Evolutionary conservation across 1,140 invertebrate species (phyloP), one percentile per base, ranked within the genome.

Genomic region (Diabrotica undecimpunctata): DNA sequence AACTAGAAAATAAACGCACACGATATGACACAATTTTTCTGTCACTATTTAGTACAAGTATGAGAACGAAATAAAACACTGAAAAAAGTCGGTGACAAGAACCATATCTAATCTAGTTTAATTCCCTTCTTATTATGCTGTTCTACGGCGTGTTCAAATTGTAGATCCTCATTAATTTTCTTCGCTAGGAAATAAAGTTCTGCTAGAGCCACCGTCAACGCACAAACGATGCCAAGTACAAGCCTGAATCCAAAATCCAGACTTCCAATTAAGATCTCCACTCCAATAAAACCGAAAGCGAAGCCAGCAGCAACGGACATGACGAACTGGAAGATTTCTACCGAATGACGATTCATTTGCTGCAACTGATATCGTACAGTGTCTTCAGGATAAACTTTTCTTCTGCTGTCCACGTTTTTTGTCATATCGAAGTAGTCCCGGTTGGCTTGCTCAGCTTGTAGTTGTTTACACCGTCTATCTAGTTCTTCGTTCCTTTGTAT

Each of bases 111-210:
- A 50, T 50, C 46, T 50, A 50, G 46, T 5, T 50, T 50, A 50
- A 10, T 9, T 9, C 9, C n/a, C n/a, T 50, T 50, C 46, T 50
- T 9, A 10, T 50, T 9, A 10, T 50, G 46, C 5, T 5, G 9
- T 5, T 50, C 46, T 12, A 50, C 5, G n/a, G 9, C 9, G 2
- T 50, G 2, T 50, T 72, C 71, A 65, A 70, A 70, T 7, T 69
- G 64, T 11, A 73, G 52, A 67, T 76, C 72, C 79, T 93, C 90
- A 74, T 87, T 90, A 5, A 92, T 76, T 77, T 91, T 91, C 73
- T 92, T 90, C 6, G 90, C 90, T 50, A 95, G 79, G 76, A 94
- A 94, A 78, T 94, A 95, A 73, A 95, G 89, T 84, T 95, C 93
- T 9, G 92, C 92, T 35, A 93, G 75, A 3, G 90, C 91, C 62